Evolutionary conservation across 2,113 vertebrate species (phyloP), one percentile per base, ranked within the genome.

Genomic region (Recurvirostra avosetta): DNA sequence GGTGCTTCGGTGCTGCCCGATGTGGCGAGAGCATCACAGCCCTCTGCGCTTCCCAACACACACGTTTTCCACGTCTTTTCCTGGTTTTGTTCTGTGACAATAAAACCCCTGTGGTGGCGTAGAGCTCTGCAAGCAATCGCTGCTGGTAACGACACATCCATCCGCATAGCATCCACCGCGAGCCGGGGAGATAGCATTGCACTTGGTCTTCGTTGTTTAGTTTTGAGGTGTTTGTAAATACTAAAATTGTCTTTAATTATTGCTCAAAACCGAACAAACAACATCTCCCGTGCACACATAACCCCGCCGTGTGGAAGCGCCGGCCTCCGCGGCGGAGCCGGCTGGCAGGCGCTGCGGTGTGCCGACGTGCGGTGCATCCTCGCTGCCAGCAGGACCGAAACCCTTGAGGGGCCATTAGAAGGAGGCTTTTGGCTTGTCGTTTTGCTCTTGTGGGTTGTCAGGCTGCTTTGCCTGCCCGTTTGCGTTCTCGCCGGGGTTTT

Each of bases 1-100:
- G 43, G 29, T 2, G 1, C 62, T 26, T 5, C 1, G 9, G 1
- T 36, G 18, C 25, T 34, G 25, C 68, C 71, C 2, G 1, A 5
- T 0, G 3, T 1, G 8, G 17, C 8, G 53, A 38, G n/a, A 72
- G 45, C 29, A 1, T 23, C 0, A 1, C 3, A 3, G 25, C 15
- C 32, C 80, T 38, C 43, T 22, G 63, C 59, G 25, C 36, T 43
- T 21, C 77, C 56, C 32, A 7, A 12, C 43, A 4, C 9, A 2
- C 16, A 0, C 34, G 2, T 34, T 86, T 75, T 40, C 80, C 49
- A 0, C 9, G 25, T 13, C 41, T 52, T 16, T 4, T 49, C 40
- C 83, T 5, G 20, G 4, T 26, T 32, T 2, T 34, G 75, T 5
- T 25, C 11, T 15, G 49, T 34, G 61, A 5, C 84, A 12, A 0